Base-by-base conservation (phyloP, 2,113 vertebrate genomes). In the Sander vitreus region DNA sequence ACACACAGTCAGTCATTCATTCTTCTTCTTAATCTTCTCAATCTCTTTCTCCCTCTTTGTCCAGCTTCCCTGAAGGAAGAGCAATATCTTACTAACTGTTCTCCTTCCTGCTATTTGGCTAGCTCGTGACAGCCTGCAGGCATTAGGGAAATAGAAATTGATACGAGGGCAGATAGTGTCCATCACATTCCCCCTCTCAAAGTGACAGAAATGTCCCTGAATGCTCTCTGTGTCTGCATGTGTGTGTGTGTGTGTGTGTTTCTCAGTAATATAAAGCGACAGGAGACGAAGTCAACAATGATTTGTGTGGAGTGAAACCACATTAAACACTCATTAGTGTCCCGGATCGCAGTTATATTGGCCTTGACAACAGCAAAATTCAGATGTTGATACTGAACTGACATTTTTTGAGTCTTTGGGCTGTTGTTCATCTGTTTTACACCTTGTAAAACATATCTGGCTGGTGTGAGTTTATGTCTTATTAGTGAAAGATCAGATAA, bases 301-400 rank as follows among this genome's bases (percentile, higher is more conserved):
- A 80, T 83, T 77, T 82, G 27, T 39, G 57, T 51, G 45, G 64
- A 74, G 25, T 62, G 59, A 68, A 68, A 80, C 70, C 84, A 65
- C 23, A 64, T 91, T 80, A 91, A 82, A 47, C 54, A 33, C 60
- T 86, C 64, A 83, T 89, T 85, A 66, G 60, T 74, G 82, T 76
- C 50, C 1, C 3, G 23, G 62, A 72, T 48, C 2, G n/a, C 21
- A 30, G 53, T 68, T 76, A 65, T 74, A 83, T 71, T 73, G 59
- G 36, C 27, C 23, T 12, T 74, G 76, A 77, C 81, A 79, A 47
- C 25, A 47, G 74, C 21, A 64, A 50, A 57, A 57, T 75, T 63
- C 59, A 14, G 59, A 62, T 25, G 47, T 65, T 57, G n/a, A 68
- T 23, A 51, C 71, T 73, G 18, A 82, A 54, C 63, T 57, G 60